Conservation (phyloP, 2,113 vertebrate genomes). For the Ceuthmochares aereus region DNA sequence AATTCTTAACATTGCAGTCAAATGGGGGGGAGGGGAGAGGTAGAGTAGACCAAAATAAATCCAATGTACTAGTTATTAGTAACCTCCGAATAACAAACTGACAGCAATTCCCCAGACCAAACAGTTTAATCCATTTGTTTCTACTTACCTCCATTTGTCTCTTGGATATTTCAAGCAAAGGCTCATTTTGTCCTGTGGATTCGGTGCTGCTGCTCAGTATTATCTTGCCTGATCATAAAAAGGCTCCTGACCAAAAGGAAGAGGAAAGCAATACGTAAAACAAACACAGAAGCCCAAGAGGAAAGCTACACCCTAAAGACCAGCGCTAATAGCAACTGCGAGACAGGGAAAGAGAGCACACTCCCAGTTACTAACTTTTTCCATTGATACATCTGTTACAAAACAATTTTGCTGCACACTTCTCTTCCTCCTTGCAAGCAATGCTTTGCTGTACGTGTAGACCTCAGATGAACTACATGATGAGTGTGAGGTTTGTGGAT, state of each 20-base stretch:
- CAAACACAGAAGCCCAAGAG: constrained; percentile 72
- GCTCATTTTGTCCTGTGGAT: constrained; percentile 51
- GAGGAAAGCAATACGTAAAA: constrained; percentile 63
- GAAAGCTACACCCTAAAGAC: constrained; percentile 70
- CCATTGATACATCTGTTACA: constrained; percentile 51
- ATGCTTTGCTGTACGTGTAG: background rate
- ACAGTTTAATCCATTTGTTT: background rate
- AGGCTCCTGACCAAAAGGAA: constrained; percentile 46
- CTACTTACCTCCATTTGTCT: constrained; percentile 68
- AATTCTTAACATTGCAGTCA: background rate
- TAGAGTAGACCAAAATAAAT: background rate
- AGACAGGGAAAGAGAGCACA: constrained; percentile 32
- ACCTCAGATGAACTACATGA: background rate
- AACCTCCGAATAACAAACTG: background rate
- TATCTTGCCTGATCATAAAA: constrained; percentile 49
- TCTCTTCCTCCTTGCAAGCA: background rate
- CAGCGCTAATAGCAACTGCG: constrained; percentile 55
- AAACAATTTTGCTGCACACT: constrained; percentile 40
- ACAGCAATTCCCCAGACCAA: background rate
- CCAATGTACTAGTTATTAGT: fast-evolving
- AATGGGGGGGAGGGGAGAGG: background rate
- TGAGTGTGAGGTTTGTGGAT: background rate
- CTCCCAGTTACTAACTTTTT: constrained; percentile 76
- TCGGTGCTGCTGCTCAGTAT: constrained; percentile 2
- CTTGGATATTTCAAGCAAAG: constrained; percentile 50